Conservation (phyloP, 2,797 vertebrate genomes). For the Lagocephalus sceleratus region DNA sequence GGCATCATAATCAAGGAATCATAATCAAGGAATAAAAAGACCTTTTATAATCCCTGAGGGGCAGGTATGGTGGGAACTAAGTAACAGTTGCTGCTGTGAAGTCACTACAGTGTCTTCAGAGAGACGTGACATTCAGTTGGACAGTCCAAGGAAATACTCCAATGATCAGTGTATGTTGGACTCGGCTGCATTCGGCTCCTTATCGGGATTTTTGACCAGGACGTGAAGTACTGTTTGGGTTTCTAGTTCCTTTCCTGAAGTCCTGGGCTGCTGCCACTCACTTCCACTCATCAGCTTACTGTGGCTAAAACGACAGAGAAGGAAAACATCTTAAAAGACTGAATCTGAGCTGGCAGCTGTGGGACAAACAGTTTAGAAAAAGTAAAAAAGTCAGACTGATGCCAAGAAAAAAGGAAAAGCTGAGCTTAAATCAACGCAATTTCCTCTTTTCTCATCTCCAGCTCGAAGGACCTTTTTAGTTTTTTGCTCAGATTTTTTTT, state of each 20-base stretch:
- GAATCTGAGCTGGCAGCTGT: conserved; percentile 47
- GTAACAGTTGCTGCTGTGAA: too few relatives aligned
- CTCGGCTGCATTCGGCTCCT: conserved; percentile 10
- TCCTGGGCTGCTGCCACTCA: conserved; percentile 30
- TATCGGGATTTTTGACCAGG: conserved; percentile 6
- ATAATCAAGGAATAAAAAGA: too few relatives aligned
- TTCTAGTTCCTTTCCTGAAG: conserved; percentile 17
- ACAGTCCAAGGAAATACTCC: neutral
- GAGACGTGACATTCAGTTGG: too few relatives aligned
- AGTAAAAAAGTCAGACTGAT: conserved; percentile 38
- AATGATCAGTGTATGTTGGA: conserved; percentile 3
- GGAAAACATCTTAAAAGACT: conserved; percentile 45
- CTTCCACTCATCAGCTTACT: conserved; percentile 40
- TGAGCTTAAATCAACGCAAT: conserved; percentile 71
- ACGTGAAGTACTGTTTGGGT: neutral
- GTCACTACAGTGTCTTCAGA: too few relatives aligned
- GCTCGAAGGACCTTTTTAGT: conserved; percentile 54
- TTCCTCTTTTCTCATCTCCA: conserved; percentile 60
- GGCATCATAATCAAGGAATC: too few relatives aligned
- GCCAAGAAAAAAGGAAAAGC: conserved; percentile 53
- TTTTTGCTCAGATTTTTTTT: conserved; percentile 35
- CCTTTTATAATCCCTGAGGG: too few relatives aligned
- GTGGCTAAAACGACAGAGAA: conserved; percentile 45
- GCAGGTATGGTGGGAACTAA: too few relatives aligned
- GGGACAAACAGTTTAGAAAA: conserved; percentile 54